Percentiles rank a stretch among this genome's conserved stretches.
phyloP scores from a whole-genome alignment of 2,888 invertebrate species.

The Melipona bicolor region DNA sequence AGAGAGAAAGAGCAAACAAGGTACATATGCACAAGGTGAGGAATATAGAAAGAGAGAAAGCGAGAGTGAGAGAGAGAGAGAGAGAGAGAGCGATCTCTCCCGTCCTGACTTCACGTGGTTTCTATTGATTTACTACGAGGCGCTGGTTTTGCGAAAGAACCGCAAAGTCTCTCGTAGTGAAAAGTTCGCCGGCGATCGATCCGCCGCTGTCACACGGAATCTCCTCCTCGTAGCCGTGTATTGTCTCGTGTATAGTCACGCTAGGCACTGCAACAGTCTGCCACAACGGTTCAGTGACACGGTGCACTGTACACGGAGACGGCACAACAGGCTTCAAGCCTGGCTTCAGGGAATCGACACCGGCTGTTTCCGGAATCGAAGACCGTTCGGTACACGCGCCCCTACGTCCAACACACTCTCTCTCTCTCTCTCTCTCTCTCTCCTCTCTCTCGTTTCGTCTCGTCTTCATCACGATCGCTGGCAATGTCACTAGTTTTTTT shows the following conservation, averaged over 20 bases:
- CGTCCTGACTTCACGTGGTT: constrained; percentile 68
- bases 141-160: constrained; percentile 66
- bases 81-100: constrained; percentile 23
- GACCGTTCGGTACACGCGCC: neutral
- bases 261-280: constrained; percentile 66
- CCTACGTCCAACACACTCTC: too few species aligned
- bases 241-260: constrained; percentile 66
- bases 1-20: neutral
- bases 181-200: constrained; percentile 64
- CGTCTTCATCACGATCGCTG: neutral
- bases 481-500: too few species aligned
- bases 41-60: constrained; percentile 4
- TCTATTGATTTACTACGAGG: constrained; percentile 70
- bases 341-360: constrained; percentile 60
- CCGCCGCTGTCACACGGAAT: constrained; percentile 60
- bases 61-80: neutral
- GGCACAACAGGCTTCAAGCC: constrained; percentile 35
- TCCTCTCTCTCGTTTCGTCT: neutral
- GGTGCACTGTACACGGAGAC: constrained; percentile 28
- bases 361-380: constrained; percentile 41
- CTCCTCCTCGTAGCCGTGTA: constrained; percentile 51
- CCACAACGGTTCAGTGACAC: constrained; percentile 66
- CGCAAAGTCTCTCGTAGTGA: constrained; percentile 56
- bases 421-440: neutral
- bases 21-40: neutral